Evolutionary conservation across 2,113 vertebrate species (phyloP).

Genomic region (Lates calcarifer): DNA sequence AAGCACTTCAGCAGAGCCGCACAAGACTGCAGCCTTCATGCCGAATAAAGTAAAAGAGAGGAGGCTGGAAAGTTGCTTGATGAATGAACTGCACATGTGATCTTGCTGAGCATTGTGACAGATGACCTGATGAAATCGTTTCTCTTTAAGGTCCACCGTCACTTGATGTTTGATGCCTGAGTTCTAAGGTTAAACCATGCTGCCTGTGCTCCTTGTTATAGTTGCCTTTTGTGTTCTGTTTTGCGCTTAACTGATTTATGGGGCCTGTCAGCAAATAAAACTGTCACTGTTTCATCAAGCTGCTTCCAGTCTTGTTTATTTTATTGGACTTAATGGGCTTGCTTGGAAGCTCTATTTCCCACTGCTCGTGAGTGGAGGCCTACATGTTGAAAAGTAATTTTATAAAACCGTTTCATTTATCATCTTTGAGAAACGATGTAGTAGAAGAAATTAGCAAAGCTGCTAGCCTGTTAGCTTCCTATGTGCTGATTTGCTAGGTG

Average conservation of each 20-base stretch:
- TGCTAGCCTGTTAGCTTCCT: neutral
- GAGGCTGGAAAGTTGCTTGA: conserved; percentile 2
- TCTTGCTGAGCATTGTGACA: neutral
- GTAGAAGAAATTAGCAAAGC: conserved; percentile 22
- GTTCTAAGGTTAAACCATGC: neutral
- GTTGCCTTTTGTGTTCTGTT: conserved; percentile 6
- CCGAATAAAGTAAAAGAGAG: conserved; percentile 17
- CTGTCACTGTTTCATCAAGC: conserved; percentile 54
- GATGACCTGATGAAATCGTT: neutral
- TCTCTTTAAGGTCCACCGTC: neutral
- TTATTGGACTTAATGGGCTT: conserved; percentile 59
- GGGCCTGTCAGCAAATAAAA: conserved; percentile 59
- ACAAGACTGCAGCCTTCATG: conserved; percentile 2
- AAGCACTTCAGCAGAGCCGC: conserved; percentile 21
- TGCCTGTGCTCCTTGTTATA: neutral
- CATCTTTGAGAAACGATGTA: conserved; percentile 40
- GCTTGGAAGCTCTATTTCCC: conserved; percentile 37
- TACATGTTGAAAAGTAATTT: conserved; percentile 47
- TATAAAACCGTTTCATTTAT: conserved; percentile 50
- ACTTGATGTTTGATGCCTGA: neutral
- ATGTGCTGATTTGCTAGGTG: neutral
- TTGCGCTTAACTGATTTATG: conserved; percentile 40
- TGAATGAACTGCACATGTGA: conserved; percentile 23
- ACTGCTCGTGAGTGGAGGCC: conserved; percentile 35
- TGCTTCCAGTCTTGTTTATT: conserved; percentile 57